Base-by-base conservation (phyloP, 2,113 vertebrate genomes). In the Oryzias melastigma region DNA sequence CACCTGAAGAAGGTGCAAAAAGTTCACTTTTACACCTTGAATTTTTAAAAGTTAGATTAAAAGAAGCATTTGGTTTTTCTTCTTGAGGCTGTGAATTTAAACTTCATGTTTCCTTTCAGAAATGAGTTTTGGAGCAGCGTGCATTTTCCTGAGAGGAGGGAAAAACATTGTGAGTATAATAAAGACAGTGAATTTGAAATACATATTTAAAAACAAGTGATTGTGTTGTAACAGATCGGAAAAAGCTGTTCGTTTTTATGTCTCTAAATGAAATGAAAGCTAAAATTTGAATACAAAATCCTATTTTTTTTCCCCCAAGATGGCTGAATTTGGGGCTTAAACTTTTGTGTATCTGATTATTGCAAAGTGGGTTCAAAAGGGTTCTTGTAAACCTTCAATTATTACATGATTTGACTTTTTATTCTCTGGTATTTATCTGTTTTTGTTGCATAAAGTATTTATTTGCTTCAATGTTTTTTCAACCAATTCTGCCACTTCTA, bases 101-200 rank as follows among this genome's bases (percentile, higher is more conserved):
- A 10, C 7, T 47, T 10, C 7, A 12, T 46, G 16, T 47, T 44
- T 47, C 46, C 8, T 61, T 20, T 25, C 71, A 83, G 82, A 79
- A 52, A 94, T 95, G 94, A 89, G 92, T 51, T 62, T 90, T 17
- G 93, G 93, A 14, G 91, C 93, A 5, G 94, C 95, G 1, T 95
- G 95, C 80, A 94, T 96, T 80, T 96, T 96, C 82, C 45, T 95
- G 76, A 88, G 93, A 24, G 93, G 94, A 8, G 92, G 93, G 48
- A 96, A 95, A 64, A 92, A 93, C 29, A 85, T 90, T 69, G 94
- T 96, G 73, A 92, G 92, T 91, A 48, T 18, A 3, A 24, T 91
- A 48, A n/a, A 3, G 18, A 14, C 45, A 19, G 6, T 24, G 14
- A 54, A 0, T 47, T 19, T 47, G 16, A 14, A 16, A 6, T 40